Percentiles rank a stretch among this genome's conserved stretches.
phyloP scores from a whole-genome alignment of 92 coral and sea anemone genomes.

The Phymanthus crucifer region DNA sequence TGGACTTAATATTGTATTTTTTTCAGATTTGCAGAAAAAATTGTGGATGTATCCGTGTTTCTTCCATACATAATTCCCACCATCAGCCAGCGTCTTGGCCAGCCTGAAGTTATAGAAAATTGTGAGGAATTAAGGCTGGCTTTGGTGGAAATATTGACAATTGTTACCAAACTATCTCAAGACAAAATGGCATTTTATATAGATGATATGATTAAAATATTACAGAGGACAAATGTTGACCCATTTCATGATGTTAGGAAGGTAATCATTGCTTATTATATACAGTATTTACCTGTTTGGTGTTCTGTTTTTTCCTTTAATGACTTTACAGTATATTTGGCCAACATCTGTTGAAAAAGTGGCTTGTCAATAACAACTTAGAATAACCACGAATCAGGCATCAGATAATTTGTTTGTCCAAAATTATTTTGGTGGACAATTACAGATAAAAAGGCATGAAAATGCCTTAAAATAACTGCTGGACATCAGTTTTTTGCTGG shows the following conservation, averaged over 20 bases:
- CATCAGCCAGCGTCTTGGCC: slow-evolving; percentile 87
- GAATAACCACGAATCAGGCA: no score
- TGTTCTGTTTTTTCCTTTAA: no score
- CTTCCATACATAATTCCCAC: slow-evolving; percentile 90
- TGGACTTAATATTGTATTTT: background rate
- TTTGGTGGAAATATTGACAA: slow-evolving; percentile 61
- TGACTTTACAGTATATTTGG: no score
- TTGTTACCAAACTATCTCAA: slow-evolving; percentile 62
- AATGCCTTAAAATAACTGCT: no score
- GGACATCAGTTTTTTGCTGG: no score
- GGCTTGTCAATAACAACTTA: no score
- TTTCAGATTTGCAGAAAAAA: slow-evolving; percentile 60
- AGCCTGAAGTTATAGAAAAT: slow-evolving; percentile 75
- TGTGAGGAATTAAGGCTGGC: slow-evolving; percentile 89
- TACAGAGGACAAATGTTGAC: slow-evolving; percentile 85
- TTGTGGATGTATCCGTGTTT: slow-evolving; percentile 68
- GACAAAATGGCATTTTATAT: slow-evolving; percentile 76
- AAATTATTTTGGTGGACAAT: no score
- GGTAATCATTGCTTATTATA: slow-evolving; percentile 39
- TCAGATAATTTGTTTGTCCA: no score
- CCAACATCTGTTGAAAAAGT: no score
- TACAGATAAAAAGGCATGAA: no score
- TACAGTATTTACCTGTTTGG: no score
- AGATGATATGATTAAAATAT: slow-evolving; percentile 88
- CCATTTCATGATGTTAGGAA: slow-evolving; percentile 98